Conservation (phyloP, 1,140 invertebrate genomes). For the Hirudo medicinalis region DNA sequence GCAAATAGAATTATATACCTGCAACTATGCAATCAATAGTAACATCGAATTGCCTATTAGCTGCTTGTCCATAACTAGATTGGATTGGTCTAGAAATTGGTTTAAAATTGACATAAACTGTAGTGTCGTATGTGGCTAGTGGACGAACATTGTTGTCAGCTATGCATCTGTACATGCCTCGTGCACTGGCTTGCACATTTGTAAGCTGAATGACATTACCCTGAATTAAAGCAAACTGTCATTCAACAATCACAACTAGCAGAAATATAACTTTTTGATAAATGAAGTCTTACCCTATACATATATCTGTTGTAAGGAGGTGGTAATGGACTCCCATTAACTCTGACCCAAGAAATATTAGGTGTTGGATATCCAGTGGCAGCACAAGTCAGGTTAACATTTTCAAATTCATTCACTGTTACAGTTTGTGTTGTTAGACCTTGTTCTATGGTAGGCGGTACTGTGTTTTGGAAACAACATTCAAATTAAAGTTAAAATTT, state of each 20-base stretch:
- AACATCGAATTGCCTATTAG: conserved; percentile 33
- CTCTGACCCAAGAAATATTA: conserved; percentile 59
- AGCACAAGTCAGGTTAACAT: conserved; percentile 52
- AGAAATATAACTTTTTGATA: background rate
- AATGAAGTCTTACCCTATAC: conserved; percentile 2
- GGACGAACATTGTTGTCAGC: conserved; percentile 38
- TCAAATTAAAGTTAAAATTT: too few species aligned
- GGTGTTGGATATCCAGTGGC: conserved; percentile 70
- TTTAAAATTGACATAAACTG: conserved; percentile 30
- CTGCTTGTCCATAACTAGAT: conserved; percentile 35
- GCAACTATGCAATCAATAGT: conserved; percentile 35
- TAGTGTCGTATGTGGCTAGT: conserved; percentile 32
- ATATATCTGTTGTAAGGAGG: conserved; percentile 22
- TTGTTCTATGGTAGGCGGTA: conserved; percentile 45
- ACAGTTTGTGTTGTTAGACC: conserved; percentile 68
- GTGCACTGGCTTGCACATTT: conserved; percentile 27
- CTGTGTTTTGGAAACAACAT: conserved; percentile 23
- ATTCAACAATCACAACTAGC: too few species aligned
- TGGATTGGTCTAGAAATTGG: conserved; percentile 31
- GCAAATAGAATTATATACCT: conserved; percentile 26
- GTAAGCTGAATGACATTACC: conserved; percentile 24
- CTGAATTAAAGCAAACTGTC: conserved; percentile 19
- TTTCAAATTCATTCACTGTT: conserved; percentile 63
- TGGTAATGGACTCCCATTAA: conserved; percentile 31
- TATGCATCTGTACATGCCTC: conserved; percentile 36